Conservation (phyloP, 2,113 vertebrate genomes). For the Neopipo cinnamomea region DNA sequence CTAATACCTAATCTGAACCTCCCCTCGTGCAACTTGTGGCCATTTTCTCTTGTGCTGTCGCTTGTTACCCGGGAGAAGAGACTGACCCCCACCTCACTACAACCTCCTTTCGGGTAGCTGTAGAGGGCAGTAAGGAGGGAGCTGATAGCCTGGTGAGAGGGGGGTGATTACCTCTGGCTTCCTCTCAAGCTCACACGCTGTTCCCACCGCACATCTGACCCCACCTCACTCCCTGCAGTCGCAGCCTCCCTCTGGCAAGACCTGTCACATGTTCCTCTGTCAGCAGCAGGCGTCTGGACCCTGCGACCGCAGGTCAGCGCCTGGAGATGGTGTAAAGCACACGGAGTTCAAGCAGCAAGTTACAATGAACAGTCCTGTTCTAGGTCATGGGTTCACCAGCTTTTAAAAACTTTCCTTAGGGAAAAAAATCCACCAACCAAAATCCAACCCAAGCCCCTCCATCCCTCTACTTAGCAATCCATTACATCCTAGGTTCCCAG, state of each 20-base stretch:
- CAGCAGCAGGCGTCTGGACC: accelerated
- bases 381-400: not conserved
- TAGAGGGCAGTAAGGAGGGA: accelerated
- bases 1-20: not conserved
- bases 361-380: not conserved
- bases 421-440: not conserved
- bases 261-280: accelerated
- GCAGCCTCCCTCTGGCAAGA: accelerated
- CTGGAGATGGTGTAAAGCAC: not conserved
- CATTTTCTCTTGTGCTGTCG: accelerated
- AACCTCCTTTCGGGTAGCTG: not conserved
- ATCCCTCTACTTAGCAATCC: not conserved
- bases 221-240: not conserved
- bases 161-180: not conserved
- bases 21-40: not conserved
- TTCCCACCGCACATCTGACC: not conserved
- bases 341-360: not conserved
- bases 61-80: not conserved
- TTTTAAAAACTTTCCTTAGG: not conserved
- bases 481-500: not conserved
- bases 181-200: accelerated
- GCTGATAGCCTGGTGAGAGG: accelerated
- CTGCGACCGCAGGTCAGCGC: accelerated
- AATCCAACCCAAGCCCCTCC: not conserved
- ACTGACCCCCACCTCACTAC: accelerated